These are phyloP conservation scores for Monopis laevigella DNA, from an alignment of 2,888 invertebrate genomes.

Conservation along the genomic window DNA sequence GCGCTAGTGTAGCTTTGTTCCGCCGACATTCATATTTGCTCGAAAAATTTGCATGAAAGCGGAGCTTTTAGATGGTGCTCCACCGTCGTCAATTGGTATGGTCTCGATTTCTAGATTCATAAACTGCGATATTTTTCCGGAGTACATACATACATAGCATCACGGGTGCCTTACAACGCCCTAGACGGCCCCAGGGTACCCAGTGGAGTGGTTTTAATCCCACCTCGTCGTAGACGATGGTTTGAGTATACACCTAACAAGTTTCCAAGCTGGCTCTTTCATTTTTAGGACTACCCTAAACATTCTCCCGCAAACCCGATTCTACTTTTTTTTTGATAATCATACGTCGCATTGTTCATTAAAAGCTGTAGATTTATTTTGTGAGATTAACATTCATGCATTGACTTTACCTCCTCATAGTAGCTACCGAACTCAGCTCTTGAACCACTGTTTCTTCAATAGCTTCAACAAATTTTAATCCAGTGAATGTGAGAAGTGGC, in stretches of 20 bases:
- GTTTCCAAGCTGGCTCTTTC: slow-evolving; percentile 1
- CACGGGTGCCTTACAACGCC: no score
- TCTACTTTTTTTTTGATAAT: background rate
- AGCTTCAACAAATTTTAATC: background rate
- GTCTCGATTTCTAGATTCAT: background rate
- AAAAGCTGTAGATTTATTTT: background rate
- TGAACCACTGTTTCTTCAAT: background rate
- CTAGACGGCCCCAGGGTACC: no score
- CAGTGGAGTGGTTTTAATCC: no score
- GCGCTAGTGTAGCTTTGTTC: slow-evolving; percentile 1
- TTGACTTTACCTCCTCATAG: slow-evolving; percentile 2
- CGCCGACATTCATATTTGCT: no score
- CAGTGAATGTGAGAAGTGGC: background rate
- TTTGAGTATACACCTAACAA: no score
- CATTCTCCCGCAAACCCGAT: slow-evolving; percentile 3
- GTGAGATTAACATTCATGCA: background rate
- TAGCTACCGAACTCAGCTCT: background rate
- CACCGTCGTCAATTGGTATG: background rate
- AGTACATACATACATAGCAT: no score
- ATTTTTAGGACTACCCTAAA: slow-evolving; percentile 2
- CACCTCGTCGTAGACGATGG: no score
- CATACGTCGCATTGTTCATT: background rate
- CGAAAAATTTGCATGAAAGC: no score
- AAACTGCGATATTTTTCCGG: slow-evolving; percentile 1
- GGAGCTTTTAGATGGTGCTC: no score